Percentiles rank a stretch among this genome's conserved stretches.
phyloP scores from a whole-genome alignment of 2,113 vertebrate genomes.

The Anthoscopus minutus region DNA sequence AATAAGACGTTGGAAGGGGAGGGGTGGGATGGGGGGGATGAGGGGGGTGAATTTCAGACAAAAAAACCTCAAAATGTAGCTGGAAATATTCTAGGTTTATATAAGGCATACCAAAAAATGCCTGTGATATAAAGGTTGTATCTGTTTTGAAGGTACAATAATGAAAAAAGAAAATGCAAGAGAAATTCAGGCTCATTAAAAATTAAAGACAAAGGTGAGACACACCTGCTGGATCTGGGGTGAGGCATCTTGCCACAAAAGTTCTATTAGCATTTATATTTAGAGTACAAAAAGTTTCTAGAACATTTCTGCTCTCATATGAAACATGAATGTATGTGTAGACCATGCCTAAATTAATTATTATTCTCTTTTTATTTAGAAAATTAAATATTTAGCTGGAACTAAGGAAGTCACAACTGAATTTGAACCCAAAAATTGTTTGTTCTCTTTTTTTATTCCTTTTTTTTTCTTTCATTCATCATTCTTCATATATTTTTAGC shows the following conservation, averaged over 20 bases:
- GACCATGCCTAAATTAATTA: neutral
- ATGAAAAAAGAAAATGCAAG: neutral
- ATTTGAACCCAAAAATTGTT: neutral
- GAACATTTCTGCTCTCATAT: neutral
- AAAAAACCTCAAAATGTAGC: neutral
- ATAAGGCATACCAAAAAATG: fast-evolving
- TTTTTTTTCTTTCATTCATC: neutral
- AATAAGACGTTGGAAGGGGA: neutral
- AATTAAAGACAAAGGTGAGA: neutral
- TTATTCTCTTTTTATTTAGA: neutral
- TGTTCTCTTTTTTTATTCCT: fast-evolving
- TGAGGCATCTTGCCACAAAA: neutral
- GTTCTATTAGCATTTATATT: neutral
- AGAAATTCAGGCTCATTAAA: neutral
- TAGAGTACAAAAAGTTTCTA: neutral
- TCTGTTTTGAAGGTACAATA: neutral
- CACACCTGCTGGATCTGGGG: neutral
- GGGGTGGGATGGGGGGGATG: too few species aligned
- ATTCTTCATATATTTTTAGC: neutral
- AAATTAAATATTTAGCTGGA: neutral
- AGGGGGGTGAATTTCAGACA: neutral
- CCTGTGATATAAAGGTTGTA: neutral
- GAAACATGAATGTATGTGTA: neutral
- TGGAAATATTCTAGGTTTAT: neutral
- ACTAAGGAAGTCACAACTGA: fast-evolving